phyloP scores from a whole-genome alignment of 2,797 vertebrate genomes.

The Sebastes cheni region DNA sequence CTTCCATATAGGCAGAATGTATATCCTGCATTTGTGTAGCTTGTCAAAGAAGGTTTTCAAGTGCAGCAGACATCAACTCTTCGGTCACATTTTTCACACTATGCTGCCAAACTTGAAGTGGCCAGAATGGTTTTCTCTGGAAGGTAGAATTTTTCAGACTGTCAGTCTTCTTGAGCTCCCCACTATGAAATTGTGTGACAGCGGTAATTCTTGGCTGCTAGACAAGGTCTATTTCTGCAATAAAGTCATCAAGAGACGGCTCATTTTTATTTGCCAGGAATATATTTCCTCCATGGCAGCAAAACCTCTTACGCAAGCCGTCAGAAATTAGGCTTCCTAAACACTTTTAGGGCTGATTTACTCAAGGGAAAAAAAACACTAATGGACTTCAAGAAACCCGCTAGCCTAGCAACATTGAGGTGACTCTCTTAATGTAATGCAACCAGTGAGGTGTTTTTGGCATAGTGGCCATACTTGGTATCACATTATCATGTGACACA shows the following conservation, averaged over 20 bases:
- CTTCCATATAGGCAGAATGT: not conserved
- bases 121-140: not conserved
- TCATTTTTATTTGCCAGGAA: not conserved
- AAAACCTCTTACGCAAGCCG: not conserved
- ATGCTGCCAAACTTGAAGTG: not conserved
- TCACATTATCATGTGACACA: not conserved
- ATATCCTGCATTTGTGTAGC: not conserved
- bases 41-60: not conserved
- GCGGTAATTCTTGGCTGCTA: not conserved
- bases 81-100: not conserved
- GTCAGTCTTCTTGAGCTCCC: not conserved
- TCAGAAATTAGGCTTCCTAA: not conserved
- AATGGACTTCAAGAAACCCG: not conserved
- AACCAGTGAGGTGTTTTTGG: not conserved
- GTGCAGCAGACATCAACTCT: not conserved
- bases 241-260: not conserved
- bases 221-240: not conserved
- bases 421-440: not conserved
- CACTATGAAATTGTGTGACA: constrained; percentile 8
- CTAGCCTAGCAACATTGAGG: not conserved
- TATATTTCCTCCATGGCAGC: not conserved
- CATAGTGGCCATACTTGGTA: not conserved
- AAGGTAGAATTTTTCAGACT: not conserved
- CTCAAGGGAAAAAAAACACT: not conserved
- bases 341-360: not conserved